Evolutionary conservation across 2,113 vertebrate genomes (phyloP).

Genomic region (Catharus minimus): DNA sequence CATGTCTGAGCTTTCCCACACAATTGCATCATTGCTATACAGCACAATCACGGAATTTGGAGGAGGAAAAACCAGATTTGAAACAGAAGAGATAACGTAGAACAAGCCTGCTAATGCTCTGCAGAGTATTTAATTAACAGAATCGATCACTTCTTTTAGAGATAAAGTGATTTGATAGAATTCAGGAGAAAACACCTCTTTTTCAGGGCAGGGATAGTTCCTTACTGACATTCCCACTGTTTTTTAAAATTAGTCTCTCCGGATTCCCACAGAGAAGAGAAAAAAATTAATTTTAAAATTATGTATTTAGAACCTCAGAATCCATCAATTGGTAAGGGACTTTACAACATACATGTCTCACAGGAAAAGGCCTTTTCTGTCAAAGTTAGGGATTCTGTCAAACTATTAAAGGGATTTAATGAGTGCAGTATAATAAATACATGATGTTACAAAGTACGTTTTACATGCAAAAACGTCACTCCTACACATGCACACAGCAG

Average conservation of each 20-base stretch:
- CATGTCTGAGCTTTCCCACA: neutral
- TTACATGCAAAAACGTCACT: neutral
- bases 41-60: neutral
- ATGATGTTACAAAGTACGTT: neutral
- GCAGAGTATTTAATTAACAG: constrained; percentile 31
- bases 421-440: neutral
- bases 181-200: neutral
- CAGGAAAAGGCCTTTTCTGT: neutral
- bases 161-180: neutral
- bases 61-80: neutral
- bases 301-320: neutral
- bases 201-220: neutral
- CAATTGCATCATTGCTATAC: neutral
- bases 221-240: constrained; percentile 2
- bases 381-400: neutral
- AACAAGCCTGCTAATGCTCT: neutral
- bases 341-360: neutral
- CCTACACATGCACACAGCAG: neutral
- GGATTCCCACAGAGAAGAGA: neutral
- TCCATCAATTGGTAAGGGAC: neutral
- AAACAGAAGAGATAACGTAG: neutral
- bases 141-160: constrained; percentile 3
- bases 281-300: neutral
- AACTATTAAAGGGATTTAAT: neutral
- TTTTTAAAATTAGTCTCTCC: constrained; percentile 27